A percentile compares a stretch with the other conserved stretches of the same genome.
These are phyloP conservation scores for Apodemia duryi DNA, from an alignment of 2,888 invertebrate species.

Conservation along the genomic window DNA sequence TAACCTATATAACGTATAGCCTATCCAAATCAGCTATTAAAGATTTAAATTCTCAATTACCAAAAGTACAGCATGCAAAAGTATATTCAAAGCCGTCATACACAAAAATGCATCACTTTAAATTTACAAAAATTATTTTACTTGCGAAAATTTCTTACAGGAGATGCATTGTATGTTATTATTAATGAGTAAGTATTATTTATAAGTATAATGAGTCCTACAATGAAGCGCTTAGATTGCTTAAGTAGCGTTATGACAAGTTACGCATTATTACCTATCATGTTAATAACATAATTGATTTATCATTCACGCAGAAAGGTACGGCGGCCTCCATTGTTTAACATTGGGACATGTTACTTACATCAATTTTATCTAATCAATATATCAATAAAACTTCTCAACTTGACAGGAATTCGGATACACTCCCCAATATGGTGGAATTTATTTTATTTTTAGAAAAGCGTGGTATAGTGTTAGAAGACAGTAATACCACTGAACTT, in stretches of 20 bases:
- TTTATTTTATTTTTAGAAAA: not conserved
- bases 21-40: no score
- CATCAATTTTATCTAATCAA: not conserved
- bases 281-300: not conserved
- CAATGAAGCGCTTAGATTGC: no score
- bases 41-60: no score
- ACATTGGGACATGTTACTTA: not conserved
- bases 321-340: not conserved
- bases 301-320: not conserved
- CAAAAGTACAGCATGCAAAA: no score
- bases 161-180: no score
- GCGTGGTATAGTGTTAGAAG: not conserved
- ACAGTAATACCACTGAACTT: not conserved
- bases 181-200: no score
- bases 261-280: not conserved
- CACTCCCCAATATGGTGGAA: not conserved
- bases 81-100: no score
- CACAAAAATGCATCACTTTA: no score
- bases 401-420: not conserved
- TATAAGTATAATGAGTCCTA: no score
- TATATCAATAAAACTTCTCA: constrained; percentile 4
- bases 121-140: no score
- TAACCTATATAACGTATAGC: no score
- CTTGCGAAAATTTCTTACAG: no score
- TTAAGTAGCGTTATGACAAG: not conserved